These are phyloP conservation scores for Sebastes vulpes DNA, from an alignment of 2,797 vertebrate genomes.

Conservation along the genomic window DNA sequence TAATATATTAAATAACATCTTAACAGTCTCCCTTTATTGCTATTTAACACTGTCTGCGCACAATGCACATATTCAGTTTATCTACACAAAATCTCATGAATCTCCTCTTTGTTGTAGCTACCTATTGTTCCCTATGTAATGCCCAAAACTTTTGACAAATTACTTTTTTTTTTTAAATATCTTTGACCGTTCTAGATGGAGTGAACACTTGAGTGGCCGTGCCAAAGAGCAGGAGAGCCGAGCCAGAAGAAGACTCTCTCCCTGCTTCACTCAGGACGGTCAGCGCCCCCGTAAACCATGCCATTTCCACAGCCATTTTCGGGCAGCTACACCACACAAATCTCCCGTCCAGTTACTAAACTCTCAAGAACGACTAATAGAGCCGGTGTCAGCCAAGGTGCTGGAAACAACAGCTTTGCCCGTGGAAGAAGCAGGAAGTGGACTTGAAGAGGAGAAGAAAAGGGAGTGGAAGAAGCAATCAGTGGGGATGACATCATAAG, in stretches of 20 bases:
- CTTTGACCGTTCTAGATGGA: neutral
- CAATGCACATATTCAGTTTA: conserved; percentile 11
- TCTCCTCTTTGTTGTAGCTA: neutral
- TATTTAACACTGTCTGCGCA: conserved; percentile 7
- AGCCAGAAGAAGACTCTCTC: conserved; percentile 7
- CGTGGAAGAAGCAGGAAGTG: neutral
- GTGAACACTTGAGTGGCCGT: neutral
- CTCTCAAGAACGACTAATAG: conserved; percentile 21
- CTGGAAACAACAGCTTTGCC: conserved; percentile 7
- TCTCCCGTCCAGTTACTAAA: conserved; percentile 29
- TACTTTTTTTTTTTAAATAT: neutral
- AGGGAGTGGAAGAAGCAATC: conserved; percentile 6
- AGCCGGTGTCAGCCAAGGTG: conserved; percentile 36
- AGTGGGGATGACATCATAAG: conserved; percentile 23
- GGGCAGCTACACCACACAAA: conserved; percentile 32
- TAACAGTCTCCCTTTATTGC: neutral
- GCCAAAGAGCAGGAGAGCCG: conserved; percentile 14
- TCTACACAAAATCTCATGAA: conserved; percentile 1
- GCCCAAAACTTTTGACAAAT: conserved; percentile 1
- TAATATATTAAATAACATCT: conserved; percentile 36
- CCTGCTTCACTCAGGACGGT: conserved; percentile 1
- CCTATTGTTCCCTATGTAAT: neutral
- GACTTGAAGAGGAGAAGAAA: conserved; percentile 19
- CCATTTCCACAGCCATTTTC: conserved; percentile 10
- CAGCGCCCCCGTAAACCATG: neutral